phyloP scores from a whole-genome alignment of 2,888 invertebrate genomes.

The Andrena bucephala region DNA sequence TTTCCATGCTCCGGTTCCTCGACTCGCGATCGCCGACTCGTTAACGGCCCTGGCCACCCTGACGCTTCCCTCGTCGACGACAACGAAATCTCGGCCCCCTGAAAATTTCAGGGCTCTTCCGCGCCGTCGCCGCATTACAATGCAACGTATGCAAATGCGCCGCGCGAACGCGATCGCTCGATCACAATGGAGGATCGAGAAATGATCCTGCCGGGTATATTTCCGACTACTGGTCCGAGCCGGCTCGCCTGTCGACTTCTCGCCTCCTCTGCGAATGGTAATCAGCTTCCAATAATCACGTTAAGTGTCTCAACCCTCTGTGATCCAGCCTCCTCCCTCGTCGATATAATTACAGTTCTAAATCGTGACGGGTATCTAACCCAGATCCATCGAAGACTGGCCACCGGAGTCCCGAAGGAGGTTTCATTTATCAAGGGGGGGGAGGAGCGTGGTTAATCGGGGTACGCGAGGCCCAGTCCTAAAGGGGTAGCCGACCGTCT shows the following conservation, averaged over 20 bases:
- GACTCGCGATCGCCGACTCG: conserved; percentile 65
- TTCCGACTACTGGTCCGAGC: not conserved
- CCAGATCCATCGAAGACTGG: no score
- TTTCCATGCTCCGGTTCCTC: conserved; percentile 58
- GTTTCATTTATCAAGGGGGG: not conserved
- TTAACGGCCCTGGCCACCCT: conserved; percentile 50
- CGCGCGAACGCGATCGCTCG: not conserved
- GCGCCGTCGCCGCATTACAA: conserved; percentile 44
- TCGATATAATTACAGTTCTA: no score
- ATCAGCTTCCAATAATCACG: conserved; percentile 1
- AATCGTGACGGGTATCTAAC: no score
- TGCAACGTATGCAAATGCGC: conserved; percentile 65
- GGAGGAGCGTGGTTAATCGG: conserved; percentile 14
- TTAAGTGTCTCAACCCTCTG: no score
- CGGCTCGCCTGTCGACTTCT: not conserved
- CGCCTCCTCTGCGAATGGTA: conserved; percentile 1
- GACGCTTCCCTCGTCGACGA: conserved; percentile 24
- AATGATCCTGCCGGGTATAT: conserved; percentile 17
- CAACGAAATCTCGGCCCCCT: conserved; percentile 46
- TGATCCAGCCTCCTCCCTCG: no score
- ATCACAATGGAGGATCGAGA: conserved; percentile 35
- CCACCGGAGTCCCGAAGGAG: not conserved
- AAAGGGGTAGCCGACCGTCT: not conserved
- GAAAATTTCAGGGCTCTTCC: conserved; percentile 51
- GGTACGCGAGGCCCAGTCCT: not conserved